Base-by-base conservation (phyloP, 2,888 invertebrate genomes). In the Eretmocerus hayati region DNA sequence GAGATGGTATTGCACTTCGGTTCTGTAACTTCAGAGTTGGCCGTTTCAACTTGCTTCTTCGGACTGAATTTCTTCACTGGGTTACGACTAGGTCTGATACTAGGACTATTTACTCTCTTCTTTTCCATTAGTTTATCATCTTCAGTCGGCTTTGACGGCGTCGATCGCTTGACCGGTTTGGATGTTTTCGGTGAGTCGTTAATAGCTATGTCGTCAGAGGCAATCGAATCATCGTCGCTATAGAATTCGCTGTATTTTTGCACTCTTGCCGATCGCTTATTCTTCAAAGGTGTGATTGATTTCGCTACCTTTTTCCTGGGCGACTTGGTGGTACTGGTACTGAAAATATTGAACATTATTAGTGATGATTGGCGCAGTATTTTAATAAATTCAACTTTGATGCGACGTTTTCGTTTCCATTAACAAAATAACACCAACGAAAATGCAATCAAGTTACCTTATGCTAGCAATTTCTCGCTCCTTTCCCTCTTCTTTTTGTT, bases 171-270 rank as follows among this genome's bases (percentile, higher is more conserved):
- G 9, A 41, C 38, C 1, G 9, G 5, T 15, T 9, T 33, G 5
- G 38, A 38, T 16, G 4, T 15, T 22, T 37, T 23, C n/a, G n/a
- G n/a, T n/a, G n/a, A n/a, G n/a, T n/a, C n/a, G n/a, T n/a, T 22
- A 4, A 41, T 21, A 2, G 15, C 37, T 37, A 61, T 50, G 5
- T 62, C 67, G n/a, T 58, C 54, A 3, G 66, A 67, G n/a, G 56
- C 56, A 8, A 53, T 30, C 42, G 59, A 63, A 18, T 62, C 63
- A 0, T 65, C 66, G 31, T 69, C 67, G 38, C 62, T 66, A 30
- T 71, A 67, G 16, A 63, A 52, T 47, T 69, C 69, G 31, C 64
- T 64, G 49, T 64, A 67, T 46, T 59, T 67, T 44, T 63, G 63
- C 15, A 65, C 56, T 48, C 60, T 62, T 20, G 63, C 42, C 20